These are phyloP conservation scores for Leptonema lineaticorne DNA, from an alignment of 1,140 invertebrate genomes.

Conservation along the genomic window DNA sequence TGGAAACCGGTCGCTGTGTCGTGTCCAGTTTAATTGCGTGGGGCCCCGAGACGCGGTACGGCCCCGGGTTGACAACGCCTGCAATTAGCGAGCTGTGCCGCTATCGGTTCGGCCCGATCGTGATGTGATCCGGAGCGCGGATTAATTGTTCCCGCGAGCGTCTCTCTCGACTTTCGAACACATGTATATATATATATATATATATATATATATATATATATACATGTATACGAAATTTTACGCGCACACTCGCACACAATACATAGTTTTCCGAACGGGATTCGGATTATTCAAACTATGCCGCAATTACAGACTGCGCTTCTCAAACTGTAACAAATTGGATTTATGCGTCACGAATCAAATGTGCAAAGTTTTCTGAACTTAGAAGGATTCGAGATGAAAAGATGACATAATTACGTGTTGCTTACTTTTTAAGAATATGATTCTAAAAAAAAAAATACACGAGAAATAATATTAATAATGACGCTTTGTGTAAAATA, in stretches of 20 bases:
- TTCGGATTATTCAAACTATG: constrained; percentile 22
- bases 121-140: constrained; percentile 34
- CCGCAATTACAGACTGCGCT: constrained; percentile 14
- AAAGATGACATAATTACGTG: too few relatives aligned
- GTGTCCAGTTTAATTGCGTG: not conserved
- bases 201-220: too few relatives aligned
- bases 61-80: constrained; percentile 30
- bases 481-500: too few relatives aligned
- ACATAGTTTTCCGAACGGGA: not conserved
- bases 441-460: too few relatives aligned
- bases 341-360: too few relatives aligned
- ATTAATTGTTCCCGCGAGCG: constrained; percentile 40
- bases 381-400: too few relatives aligned
- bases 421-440: too few relatives aligned
- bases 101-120: constrained; percentile 36
- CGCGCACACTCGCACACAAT: constrained; percentile 17
- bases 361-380: too few relatives aligned
- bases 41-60: not conserved
- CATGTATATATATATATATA: too few relatives aligned
- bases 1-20: not conserved
- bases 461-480: too few relatives aligned
- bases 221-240: too few relatives aligned
- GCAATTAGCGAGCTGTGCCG: constrained; percentile 35
- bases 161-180: too few relatives aligned
- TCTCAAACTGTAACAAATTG: constrained; percentile 11